Evolutionary conservation across 2,888 invertebrate species (phyloP), one percentile per base, ranked within the genome.

Genomic region (Melinaea menophilus): DNA sequence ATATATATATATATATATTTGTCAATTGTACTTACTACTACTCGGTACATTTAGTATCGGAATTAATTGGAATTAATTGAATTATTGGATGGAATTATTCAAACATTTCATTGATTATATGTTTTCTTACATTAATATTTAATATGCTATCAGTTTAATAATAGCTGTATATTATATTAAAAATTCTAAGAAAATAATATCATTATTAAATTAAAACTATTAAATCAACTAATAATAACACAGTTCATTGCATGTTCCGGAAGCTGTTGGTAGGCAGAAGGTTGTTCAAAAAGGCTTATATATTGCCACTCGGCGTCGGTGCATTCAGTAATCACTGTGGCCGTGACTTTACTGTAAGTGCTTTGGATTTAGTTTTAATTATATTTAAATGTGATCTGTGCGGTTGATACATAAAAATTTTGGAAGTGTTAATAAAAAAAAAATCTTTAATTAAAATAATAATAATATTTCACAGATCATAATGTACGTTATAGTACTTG

Each of bases 281-380:
- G 88, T 87, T 88, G 69, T 70, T 67, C 71, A 70, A 66, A 70
- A 70, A 76, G 77, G 78, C 81, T 67, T 89, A 88, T 89, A 89
- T 83, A 89, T 78, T 75, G 75, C 70, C 67, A 75, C 65, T 63
- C 65, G 61, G 79, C 86, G 82, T 85, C 70, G 81, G 87, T 87
- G 80, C 88, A 87, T 83, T 71, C 66, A 71, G 70, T 74, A 58
- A 61, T 72, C 72, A 71, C 69, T 68, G 70, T 71, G 75, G 69
- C 70, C 75, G 71, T 73, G 68, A 75, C 69, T 72, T 73, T 75
- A 70, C 68, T 70, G 64, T 68, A 63, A 58, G 62, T 61, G 37
- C 56, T n/a, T 31, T 51, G 9, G 5, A 7, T 51, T 51, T 51
- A 31, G 9, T 35, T 13, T 56, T 45, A 58, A 58, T 45, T 33